A percentile compares a stretch with the other conserved stretches of the same genome.
Evolutionary conservation across 2,113 vertebrate species (phyloP).

Genomic region (Neotragus pygmaeus): DNA sequence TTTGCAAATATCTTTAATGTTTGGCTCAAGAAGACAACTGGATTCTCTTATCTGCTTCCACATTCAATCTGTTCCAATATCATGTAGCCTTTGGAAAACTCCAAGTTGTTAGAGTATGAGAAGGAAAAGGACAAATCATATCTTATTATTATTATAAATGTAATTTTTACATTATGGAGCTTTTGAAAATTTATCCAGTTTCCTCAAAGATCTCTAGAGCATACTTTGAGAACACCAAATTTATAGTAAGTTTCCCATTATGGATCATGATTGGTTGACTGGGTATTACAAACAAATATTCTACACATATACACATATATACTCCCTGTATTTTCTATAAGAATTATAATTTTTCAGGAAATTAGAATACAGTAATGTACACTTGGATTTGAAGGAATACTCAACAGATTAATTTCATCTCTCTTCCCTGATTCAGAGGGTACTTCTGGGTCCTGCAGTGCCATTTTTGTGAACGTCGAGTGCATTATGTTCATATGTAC

Average conservation of each 20-base stretch:
- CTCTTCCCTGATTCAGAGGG: background rate
- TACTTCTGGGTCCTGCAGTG: background rate
- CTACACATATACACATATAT: background rate
- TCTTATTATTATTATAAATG: conserved; percentile 17
- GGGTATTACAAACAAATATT: background rate
- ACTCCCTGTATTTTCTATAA: background rate
- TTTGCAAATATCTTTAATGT: background rate
- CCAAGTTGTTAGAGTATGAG: background rate
- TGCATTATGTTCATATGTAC: background rate
- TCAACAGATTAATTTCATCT: background rate
- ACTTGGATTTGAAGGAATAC: conserved; percentile 27
- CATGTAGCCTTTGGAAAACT: conserved; percentile 11
- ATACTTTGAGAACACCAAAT: background rate
- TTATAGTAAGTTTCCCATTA: background rate
- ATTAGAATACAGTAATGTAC: background rate
- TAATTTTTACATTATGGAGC: background rate
- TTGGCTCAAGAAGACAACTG: background rate
- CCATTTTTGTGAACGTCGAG: background rate
- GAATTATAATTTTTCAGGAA: conserved; percentile 6
- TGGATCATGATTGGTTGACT: background rate
- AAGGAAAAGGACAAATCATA: background rate
- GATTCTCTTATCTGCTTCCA: conserved; percentile 10
- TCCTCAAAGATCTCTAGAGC: background rate
- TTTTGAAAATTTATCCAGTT: background rate
- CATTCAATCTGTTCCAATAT: background rate